phyloP scores from a whole-genome alignment of 1,140 invertebrate species.

The Drosophila sturtevanti region DNA sequence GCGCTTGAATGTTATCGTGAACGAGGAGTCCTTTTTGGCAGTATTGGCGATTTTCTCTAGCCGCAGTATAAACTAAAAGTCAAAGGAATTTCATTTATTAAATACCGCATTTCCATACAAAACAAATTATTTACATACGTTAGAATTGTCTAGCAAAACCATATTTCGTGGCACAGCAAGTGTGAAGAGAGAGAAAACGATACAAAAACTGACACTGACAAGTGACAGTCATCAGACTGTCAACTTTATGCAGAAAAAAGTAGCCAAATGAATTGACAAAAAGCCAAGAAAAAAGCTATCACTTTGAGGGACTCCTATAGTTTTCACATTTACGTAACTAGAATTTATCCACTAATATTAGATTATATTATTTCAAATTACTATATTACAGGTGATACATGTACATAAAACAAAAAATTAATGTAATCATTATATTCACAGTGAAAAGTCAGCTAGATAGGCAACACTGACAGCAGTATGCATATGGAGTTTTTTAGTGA shows the following conservation, averaged over 20 bases:
- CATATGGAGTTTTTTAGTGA: conserved; percentile 24
- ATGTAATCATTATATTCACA: background rate
- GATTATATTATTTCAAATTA: too few relatives aligned
- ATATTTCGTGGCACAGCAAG: conserved; percentile 82
- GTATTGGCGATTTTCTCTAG: conserved; percentile 87
- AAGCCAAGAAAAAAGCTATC: background rate
- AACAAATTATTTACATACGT: conserved; percentile 47
- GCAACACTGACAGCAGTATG: background rate
- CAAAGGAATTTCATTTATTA: conserved; percentile 77
- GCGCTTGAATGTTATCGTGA: conserved; percentile 88
- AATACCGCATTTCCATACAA: conserved; percentile 72
- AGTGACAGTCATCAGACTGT: background rate
- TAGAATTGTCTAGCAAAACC: conserved; percentile 87
- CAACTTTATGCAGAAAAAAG: background rate
- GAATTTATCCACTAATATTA: too few relatives aligned
- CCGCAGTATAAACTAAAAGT: conserved; percentile 86
- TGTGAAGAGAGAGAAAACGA: conserved; percentile 22
- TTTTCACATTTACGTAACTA: too few relatives aligned
- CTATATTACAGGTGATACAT: too few relatives aligned
- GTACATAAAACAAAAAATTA: too few relatives aligned
- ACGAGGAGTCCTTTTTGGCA: conserved; percentile 85
- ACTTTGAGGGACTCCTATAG: too few relatives aligned
- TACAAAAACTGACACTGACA: conserved; percentile 48
- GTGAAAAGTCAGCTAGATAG: background rate
- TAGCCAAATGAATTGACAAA: background rate